Evolutionary conservation across 2,888 invertebrate species (phyloP).

Genomic region (Pyrrhia umbra): DNA sequence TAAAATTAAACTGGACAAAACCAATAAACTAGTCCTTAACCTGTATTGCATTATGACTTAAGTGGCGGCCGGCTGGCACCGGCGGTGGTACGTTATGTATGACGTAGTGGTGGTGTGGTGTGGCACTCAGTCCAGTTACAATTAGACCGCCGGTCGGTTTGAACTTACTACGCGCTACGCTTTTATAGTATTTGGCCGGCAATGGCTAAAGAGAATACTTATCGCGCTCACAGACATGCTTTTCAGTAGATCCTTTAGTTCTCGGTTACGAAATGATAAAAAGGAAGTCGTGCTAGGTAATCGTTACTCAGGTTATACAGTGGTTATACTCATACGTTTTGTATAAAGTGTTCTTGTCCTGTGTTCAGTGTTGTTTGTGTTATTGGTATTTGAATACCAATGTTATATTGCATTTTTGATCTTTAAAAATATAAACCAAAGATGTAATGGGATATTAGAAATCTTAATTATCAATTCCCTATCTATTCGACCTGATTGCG

Average conservation of each 20-base stretch:
- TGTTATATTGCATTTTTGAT: neutral
- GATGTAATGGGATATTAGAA: constrained; percentile 32
- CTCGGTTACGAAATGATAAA: constrained; percentile 91
- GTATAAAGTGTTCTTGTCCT: constrained; percentile 41
- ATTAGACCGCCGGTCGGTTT: constrained; percentile 76
- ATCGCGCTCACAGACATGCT: constrained; percentile 74
- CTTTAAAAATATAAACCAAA: neutral
- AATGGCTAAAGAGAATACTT: constrained; percentile 67
- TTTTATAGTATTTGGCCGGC: constrained; percentile 56
- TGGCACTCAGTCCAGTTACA: constrained; percentile 74
- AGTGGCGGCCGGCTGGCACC: constrained; percentile 54
- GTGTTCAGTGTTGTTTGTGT: constrained; percentile 43
- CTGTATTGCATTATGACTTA: constrained; percentile 65
- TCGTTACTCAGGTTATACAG: constrained; percentile 57
- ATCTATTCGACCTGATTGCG: neutral
- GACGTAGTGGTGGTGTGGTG: constrained; percentile 68
- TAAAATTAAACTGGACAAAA: constrained; percentile 46
- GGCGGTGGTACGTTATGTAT: constrained; percentile 58
- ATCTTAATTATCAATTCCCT: neutral
- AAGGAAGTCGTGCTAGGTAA: constrained; percentile 93
- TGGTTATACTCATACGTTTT: constrained; percentile 55
- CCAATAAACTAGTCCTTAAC: constrained; percentile 63
- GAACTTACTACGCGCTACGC: constrained; percentile 70
- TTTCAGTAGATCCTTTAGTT: constrained; percentile 84
- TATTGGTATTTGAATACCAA: constrained; percentile 28